Base-by-base conservation (phyloP, 2,888 invertebrate species). In the Dynastes tityus region DNA sequence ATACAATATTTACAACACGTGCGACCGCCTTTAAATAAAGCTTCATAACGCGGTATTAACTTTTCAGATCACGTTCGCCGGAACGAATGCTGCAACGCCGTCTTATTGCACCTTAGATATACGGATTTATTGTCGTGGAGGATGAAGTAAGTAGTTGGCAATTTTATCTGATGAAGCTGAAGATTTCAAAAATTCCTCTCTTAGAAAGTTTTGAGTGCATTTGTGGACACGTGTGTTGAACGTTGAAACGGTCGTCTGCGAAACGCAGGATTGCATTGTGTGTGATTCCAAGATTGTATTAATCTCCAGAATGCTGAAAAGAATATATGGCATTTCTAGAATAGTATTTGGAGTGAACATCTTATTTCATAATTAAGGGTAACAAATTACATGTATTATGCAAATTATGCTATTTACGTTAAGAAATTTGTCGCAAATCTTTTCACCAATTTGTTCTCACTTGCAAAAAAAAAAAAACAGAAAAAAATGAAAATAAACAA, bases 41-140 rank as follows among this genome's bases (percentile, higher is more conserved):
- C 13, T 29, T 45, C 49, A 27, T 45, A 16, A 45, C n/a, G 45
- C 27, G 22, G 16, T 67, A 67, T 67, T 67, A 67, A 67, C 4
- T 49, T 49, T 67, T 67, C 67, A 45, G 49, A 67, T 67, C 67
- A 67, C 67, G 67, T 67, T 3, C 67, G n/a, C 27, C 1, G 13
- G 22, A 67, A 45, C 27, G 49, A 67, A 22, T 32, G 22, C 45
- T 13, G 11, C 16, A 67, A 22, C 45, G 40, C 13, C 13, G 67
- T 67, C 13, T 49, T 67, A 67, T 67, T 45, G 45, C 45, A 22
- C 45, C 49, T n/a, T 22, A 49, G 27, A 45, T 11, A 67, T 67
- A 45, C 27, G 22, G 67, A 67, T 67, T 45, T 67, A 22, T 22
- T 45, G 22, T 45, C 45, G n/a, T 5, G 49, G n/a, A 32, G 27